Percentiles rank a stretch among this genome's conserved stretches.
Conservation (phyloP, 2,888 invertebrate genomes). For the Microctonus aethiopoides region DNA sequence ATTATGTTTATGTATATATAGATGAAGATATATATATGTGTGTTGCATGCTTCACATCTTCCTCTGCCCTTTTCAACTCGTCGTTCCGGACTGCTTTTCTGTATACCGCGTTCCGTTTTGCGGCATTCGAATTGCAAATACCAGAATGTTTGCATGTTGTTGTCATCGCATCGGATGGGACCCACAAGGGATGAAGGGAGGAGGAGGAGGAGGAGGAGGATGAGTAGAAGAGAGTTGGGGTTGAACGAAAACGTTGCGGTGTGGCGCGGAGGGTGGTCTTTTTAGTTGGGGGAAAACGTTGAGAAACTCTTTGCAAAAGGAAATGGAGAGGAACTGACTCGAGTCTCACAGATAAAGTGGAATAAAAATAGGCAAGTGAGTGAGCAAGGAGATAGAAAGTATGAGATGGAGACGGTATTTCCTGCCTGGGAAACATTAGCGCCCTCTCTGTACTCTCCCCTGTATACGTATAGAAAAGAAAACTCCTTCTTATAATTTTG, state of each 20-base stretch:
- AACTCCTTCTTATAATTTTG: conserved; percentile 34
- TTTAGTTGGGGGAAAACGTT: conserved; percentile 27
- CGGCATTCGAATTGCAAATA: conserved; percentile 68
- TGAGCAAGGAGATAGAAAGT: conserved; percentile 58
- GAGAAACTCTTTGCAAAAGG: conserved; percentile 60
- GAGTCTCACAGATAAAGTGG: conserved; percentile 66
- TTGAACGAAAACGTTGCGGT: conserved; percentile 17
- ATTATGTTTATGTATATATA: neutral
- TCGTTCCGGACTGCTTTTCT: conserved; percentile 28
- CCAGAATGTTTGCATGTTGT: conserved; percentile 67
- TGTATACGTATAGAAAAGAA: conserved; percentile 39
- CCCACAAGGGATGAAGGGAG: conserved; percentile 52
- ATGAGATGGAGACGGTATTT: conserved; percentile 66
- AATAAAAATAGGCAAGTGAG: conserved; percentile 66
- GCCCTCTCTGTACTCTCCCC: conserved; percentile 62
- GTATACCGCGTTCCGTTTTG: conserved; percentile 54
- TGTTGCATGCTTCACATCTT: conserved; percentile 30
- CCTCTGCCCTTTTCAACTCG: conserved; percentile 31
- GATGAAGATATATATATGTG: neutral
- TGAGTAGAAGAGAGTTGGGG: conserved; percentile 1
- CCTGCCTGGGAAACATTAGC: conserved; percentile 67
- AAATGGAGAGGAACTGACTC: conserved; percentile 68
- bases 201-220: conserved; percentile 23
- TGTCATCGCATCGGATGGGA: conserved; percentile 61
- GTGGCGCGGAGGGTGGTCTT: conserved; percentile 37